A percentile compares a stretch with the other conserved stretches of the same genome.
These are phyloP conservation scores for Gallinago media DNA, from an alignment of 2,113 vertebrate genomes.

Conservation along the genomic window DNA sequence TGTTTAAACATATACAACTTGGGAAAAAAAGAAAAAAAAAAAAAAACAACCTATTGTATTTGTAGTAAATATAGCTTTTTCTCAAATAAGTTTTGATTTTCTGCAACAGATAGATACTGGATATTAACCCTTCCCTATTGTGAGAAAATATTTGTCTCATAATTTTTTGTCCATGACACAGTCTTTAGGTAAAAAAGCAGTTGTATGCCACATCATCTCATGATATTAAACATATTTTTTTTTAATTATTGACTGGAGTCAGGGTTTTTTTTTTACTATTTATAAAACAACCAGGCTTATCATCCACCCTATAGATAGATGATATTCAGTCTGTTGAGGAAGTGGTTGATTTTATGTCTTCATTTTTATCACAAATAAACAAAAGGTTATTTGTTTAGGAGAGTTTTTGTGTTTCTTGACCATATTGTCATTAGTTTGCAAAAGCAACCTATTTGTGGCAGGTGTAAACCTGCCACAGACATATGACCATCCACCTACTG, in stretches of 20 bases:
- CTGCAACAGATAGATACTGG: background rate
- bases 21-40: too few relatives aligned
- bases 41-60: background rate
- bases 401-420: background rate
- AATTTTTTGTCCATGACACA: background rate
- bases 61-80: background rate
- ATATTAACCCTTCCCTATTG: background rate
- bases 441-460: background rate
- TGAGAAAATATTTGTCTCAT: background rate
- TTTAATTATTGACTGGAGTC: background rate
- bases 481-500: background rate
- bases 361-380: background rate
- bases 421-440: background rate
- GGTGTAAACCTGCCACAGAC: background rate
- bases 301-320: background rate
- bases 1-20: background rate
- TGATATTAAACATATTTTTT: background rate
- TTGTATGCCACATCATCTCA: background rate
- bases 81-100: background rate
- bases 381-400: background rate
- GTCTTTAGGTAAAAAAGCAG: background rate
- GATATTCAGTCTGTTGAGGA: background rate
- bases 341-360: background rate
- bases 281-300: background rate
- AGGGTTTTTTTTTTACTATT: fast-evolving